A percentile compares a stretch with the other conserved stretches of the same genome.
These are phyloP conservation scores for Pampusana beccarii DNA, from an alignment of 2,113 vertebrate genomes.

Conservation along the genomic window DNA sequence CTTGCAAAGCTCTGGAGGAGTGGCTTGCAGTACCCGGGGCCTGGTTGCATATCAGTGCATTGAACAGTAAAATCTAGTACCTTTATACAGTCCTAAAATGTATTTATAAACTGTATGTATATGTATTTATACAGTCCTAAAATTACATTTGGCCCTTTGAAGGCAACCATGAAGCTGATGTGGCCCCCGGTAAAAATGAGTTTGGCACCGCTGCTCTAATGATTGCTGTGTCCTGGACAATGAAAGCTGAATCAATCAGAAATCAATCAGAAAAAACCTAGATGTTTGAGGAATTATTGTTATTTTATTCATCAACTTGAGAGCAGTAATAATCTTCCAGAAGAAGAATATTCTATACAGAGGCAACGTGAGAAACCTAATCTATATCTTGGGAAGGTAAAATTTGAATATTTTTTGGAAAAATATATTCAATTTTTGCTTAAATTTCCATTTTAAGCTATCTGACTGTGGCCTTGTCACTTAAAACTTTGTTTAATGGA, in stretches of 20 bases:
- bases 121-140: no score
- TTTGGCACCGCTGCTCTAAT: neutral
- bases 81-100: no score
- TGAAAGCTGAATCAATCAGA: slow-evolving; percentile 9
- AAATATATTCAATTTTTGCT: neutral
- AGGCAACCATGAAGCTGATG: no score
- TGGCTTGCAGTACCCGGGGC: neutral
- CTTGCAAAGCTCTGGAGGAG: neutral
- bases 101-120: no score
- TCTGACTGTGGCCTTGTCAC: neutral
- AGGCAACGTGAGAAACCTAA: neutral
- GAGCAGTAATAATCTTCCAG: neutral
- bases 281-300: neutral
- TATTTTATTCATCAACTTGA: neutral
- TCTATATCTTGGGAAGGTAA: neutral
- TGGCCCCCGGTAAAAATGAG: no score
- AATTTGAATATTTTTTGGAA: neutral
- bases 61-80: slow-evolving; percentile 20
- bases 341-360: neutral
- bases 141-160: no score
- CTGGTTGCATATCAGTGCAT: neutral
- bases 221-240: slow-evolving; percentile 34
- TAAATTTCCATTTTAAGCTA: neutral
- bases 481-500: neutral
- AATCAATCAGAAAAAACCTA: neutral